Conservation (phyloP, 2,888 invertebrate genomes). For the Tachina fera region DNA sequence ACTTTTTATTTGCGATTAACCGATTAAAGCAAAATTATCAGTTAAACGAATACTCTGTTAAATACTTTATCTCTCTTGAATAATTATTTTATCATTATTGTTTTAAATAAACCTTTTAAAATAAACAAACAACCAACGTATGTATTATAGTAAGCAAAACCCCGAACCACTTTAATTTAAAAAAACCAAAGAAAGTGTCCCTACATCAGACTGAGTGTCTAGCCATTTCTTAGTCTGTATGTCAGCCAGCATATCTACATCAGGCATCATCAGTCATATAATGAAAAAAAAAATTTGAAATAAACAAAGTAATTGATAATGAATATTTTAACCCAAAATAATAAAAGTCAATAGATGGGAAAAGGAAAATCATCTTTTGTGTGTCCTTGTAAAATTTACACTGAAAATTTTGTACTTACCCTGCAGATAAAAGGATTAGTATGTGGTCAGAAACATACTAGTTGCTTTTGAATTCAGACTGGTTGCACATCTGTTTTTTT, state of each 20-base stretch:
- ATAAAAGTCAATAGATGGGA: not conserved
- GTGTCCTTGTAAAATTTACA: too few relatives aligned
- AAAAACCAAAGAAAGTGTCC: not conserved
- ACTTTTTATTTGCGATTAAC: too few relatives aligned
- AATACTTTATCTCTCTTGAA: too few relatives aligned
- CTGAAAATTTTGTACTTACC: too few relatives aligned
- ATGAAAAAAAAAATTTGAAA: slow-evolving; percentile 8
- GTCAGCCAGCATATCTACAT: not conserved
- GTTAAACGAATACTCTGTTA: too few relatives aligned
- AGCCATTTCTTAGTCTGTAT: not conserved
- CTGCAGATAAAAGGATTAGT: too few relatives aligned
- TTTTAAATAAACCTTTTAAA: not conserved
- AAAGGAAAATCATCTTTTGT: not conserved
- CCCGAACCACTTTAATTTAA: not conserved
- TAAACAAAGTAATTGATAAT: slow-evolving; percentile 51
- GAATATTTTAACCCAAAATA: slow-evolving; percentile 12
- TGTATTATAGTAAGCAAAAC: too few relatives aligned
- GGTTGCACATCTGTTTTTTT: too few relatives aligned
- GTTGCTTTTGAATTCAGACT: too few relatives aligned
- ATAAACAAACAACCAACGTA: not conserved
- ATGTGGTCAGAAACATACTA: too few relatives aligned
- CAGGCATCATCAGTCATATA: not conserved
- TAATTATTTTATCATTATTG: not conserved
- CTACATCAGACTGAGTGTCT: slow-evolving; percentile 16
- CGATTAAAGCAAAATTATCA: too few relatives aligned